Conservation (phyloP, 2,888 invertebrate genomes). For the Danaus chrysippus region DNA sequence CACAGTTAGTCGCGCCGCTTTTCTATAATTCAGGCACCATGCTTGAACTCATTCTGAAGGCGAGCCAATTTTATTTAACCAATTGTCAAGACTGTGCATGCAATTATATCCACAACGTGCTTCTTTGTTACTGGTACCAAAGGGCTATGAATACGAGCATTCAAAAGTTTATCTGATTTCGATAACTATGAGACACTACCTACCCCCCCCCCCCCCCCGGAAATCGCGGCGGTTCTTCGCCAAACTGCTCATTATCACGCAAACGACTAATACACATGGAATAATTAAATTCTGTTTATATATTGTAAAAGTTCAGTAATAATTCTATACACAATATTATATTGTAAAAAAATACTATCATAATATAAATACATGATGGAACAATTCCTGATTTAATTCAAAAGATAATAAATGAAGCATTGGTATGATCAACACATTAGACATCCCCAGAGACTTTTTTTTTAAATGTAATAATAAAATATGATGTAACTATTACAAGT, state of each 20-base stretch:
- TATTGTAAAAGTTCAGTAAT: conserved; percentile 8
- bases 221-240: conserved; percentile 20
- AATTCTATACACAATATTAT: too few relatives aligned
- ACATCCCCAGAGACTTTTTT: too few relatives aligned
- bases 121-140: conserved; percentile 19
- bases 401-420: too few relatives aligned
- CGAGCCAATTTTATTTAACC: conserved; percentile 25
- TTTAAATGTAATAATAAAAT: too few relatives aligned
- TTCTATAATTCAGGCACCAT: conserved; percentile 64
- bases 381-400: too few relatives aligned
- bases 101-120: conserved; percentile 27
- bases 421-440: too few relatives aligned
- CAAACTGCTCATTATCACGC: conserved; percentile 28
- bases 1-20: conserved; percentile 57
- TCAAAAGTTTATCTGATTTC: conserved; percentile 17
- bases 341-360: too few relatives aligned
- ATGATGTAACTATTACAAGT: too few relatives aligned
- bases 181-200: conserved; percentile 23
- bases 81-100: conserved; percentile 27
- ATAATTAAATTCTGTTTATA: conserved; percentile 29
- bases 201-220: too few relatives aligned
- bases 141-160: conserved; percentile 16
- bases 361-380: too few relatives aligned
- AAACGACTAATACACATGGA: conserved; percentile 26
- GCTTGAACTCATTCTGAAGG: conserved; percentile 33